Evolutionary conservation across 2,113 vertebrate genomes (phyloP).

Genomic region (Fulmarus glacialis): DNA sequence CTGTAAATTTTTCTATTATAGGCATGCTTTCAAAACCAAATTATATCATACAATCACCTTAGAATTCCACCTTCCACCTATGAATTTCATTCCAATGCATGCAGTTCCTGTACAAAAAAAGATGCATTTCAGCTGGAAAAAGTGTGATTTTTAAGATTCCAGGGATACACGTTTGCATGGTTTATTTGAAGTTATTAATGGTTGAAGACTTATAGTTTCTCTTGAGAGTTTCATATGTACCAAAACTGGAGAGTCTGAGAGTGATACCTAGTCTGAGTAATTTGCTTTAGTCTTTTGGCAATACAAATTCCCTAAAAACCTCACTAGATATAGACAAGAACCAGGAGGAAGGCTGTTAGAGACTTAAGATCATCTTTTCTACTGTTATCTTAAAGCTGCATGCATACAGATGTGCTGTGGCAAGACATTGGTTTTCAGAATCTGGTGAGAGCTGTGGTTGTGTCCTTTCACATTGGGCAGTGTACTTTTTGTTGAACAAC

Average conservation of each 20-base stretch:
- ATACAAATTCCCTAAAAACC: neutral
- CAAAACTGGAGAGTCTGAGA: neutral
- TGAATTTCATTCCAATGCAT: neutral
- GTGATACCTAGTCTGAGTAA: neutral
- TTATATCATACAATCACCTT: neutral
- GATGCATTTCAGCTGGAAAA: neutral
- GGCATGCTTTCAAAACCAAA: neutral
- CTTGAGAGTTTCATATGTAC: neutral
- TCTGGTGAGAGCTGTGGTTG: neutral
- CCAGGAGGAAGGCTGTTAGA: neutral
- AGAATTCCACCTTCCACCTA: neutral
- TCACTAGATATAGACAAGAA: accelerated
- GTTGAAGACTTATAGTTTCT: neutral
- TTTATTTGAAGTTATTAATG: neutral
- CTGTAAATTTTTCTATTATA: neutral
- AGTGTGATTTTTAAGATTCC: neutral
- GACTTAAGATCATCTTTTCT: neutral
- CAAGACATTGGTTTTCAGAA: neutral
- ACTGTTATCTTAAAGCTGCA: neutral
- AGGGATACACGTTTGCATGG: neutral
- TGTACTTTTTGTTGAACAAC: neutral
- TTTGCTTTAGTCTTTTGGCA: neutral
- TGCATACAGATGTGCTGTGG: accelerated
- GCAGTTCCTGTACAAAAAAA: neutral
- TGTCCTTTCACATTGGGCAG: neutral